Evolutionary conservation across 2,888 invertebrate genomes (phyloP), one percentile per base, ranked within the genome.

Genomic region (Hirtodrosophila cameraria): DNA sequence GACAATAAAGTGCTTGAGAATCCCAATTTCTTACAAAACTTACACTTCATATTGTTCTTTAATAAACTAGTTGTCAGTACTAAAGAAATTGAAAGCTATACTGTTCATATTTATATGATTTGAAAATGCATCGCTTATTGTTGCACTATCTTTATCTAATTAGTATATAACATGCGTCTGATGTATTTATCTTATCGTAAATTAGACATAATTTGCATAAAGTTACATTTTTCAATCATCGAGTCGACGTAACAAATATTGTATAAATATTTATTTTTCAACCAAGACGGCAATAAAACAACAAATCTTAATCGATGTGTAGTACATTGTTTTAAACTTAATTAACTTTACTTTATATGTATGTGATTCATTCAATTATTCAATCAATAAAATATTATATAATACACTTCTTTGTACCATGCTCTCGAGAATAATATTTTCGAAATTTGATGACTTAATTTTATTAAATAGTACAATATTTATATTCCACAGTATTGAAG

Each of bases 1-100:
- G 28, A 54, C 41, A 31, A 49, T 25, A 12, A 28, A 38, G 13
- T 33, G 50, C 16, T 30, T 23, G 7, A 7, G 11, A 5, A 25
- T 8, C 7, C 7, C 7, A 5, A 4, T 2, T 15, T 9, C 6
- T 30, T 31, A 8, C 8, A 16, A 31, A 16, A 80, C 84, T 68
- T 58, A 83, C 79, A 36, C 64, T 66, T 79, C 78, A 79, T 79
- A 35, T 48, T 62, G 62, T 11, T 13, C 8, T 7, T 11, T 9
- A 11, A 25, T 41, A 16, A 36, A 28, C 25, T 28, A 25, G 13
- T 36, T 18, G 4, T 6, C 46, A 36, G 27, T 27, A 55, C 31
- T 66, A 35, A 15, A 13, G 15, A 9, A 18, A 7, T 7, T 18
- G 31, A 6, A 15, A 4, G 20, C n/a, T 16, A 13, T 16, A 11